Evolutionary conservation across 2,797 vertebrate genomes (phyloP).

Genomic region (Acanthurus leucopareius): DNA sequence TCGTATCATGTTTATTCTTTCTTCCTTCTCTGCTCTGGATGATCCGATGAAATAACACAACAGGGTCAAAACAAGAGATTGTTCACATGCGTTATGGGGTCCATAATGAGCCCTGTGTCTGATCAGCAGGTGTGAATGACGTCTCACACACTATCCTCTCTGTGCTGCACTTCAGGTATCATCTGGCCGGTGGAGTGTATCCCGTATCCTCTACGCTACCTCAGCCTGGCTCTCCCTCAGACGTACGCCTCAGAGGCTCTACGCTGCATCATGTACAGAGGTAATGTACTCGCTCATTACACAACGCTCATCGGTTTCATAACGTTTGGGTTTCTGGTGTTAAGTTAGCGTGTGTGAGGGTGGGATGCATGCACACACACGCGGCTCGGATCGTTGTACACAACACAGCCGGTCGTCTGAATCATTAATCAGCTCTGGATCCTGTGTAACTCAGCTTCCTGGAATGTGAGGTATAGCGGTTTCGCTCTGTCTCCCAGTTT

Average conservation of each 20-base stretch:
- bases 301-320: conserved; percentile 42
- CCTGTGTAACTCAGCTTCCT: conserved; percentile 48
- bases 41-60: neutral
- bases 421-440: conserved; percentile 71
- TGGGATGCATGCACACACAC: neutral
- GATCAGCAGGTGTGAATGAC: conserved; percentile 1
- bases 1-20: neutral
- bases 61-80: neutral
- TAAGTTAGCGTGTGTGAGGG: neutral
- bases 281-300: conserved; percentile 65
- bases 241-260: conserved; percentile 87
- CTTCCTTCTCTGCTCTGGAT: neutral
- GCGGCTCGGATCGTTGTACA: neutral
- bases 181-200: conserved; percentile 90
- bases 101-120: too few species aligned
- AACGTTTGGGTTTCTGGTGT: neutral
- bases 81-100: conserved; percentile 10
- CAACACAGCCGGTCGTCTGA: conserved; percentile 48
- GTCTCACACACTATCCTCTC: conserved; percentile 35
- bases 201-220: conserved; percentile 86
- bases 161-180: conserved; percentile 76
- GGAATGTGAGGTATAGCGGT: conserved; percentile 38
- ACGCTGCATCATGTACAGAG: conserved; percentile 88
- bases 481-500: conserved; percentile 26
- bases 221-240: conserved; percentile 87